Evolutionary conservation across 2,888 invertebrate genomes (phyloP).

Genomic region (Patella ulyssiponensis): DNA sequence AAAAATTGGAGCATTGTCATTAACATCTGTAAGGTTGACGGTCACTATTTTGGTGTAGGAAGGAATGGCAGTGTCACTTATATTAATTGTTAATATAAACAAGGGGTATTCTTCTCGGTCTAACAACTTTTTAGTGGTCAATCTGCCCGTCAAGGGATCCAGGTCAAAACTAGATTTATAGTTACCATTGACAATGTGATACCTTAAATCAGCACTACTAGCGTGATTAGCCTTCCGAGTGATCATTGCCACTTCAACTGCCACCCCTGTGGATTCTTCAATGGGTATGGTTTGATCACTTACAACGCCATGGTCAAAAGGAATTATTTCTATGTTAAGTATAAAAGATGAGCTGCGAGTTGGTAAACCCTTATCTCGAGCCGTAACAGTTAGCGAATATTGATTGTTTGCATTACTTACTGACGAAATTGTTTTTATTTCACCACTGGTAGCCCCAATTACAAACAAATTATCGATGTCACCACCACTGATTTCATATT

Average conservation of each 20-base stretch:
- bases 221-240: constrained; percentile 30
- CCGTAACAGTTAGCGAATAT: constrained; percentile 38
- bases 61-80: constrained; percentile 32
- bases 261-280: constrained; percentile 38
- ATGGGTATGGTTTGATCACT: constrained; percentile 42
- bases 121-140: constrained; percentile 34
- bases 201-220: constrained; percentile 30
- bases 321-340: constrained; percentile 45
- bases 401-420: constrained; percentile 34
- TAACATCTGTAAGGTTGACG: constrained; percentile 48
- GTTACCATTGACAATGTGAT: constrained; percentile 49
- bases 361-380: constrained; percentile 47
- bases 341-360: constrained; percentile 41
- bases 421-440: constrained; percentile 39
- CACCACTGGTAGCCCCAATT: constrained; percentile 43
- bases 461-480: constrained; percentile 50
- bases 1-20: constrained; percentile 54
- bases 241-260: constrained; percentile 39
- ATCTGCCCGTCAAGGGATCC: constrained; percentile 28
- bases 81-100: constrained; percentile 38
- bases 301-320: constrained; percentile 28
- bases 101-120: constrained; percentile 41
- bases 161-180: constrained; percentile 41
- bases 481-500: not conserved
- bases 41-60: constrained; percentile 36